phyloP scores from a whole-genome alignment of 2,888 invertebrate genomes.

The Acleris emargana region DNA sequence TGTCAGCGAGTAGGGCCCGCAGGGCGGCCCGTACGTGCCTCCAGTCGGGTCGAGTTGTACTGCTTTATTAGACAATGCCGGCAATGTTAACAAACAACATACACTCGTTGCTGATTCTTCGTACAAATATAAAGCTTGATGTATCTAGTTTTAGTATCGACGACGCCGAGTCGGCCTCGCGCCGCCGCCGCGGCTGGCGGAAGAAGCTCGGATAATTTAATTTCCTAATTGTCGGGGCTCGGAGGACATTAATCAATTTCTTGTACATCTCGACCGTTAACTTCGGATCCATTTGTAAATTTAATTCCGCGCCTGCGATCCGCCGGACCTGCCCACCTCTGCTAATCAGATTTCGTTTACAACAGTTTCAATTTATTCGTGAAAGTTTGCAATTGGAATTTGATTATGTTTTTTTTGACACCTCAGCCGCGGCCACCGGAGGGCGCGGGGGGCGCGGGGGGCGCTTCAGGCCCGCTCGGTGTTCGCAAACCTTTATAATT shows the following conservation, averaged over 20 bases:
- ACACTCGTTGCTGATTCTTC: no score
- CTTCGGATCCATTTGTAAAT: conserved; percentile 74
- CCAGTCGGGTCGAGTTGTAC: no score
- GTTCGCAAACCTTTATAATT: no score
- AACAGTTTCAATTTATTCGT: conserved; percentile 35
- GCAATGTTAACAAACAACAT: no score
- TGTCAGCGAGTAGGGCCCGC: no score
- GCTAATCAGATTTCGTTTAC: conserved; percentile 37
- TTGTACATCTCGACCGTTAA: conserved; percentile 68
- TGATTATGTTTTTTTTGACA: conserved; percentile 30
- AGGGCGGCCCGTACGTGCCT: no score
- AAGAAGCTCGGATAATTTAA: conserved; percentile 63
- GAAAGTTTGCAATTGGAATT: conserved; percentile 30
- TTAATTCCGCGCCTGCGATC: conserved; percentile 55
- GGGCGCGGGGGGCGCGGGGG: neutral
- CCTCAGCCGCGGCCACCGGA: neutral
- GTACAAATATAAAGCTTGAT: no score
- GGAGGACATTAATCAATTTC: conserved; percentile 75
- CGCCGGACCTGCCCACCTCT: conserved; percentile 22
- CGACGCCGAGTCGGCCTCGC: conserved; percentile 13
- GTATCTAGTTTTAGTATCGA: no score
- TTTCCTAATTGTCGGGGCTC: conserved; percentile 74
- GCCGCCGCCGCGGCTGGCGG: neutral
- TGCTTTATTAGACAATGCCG: no score
- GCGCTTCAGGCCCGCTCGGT: neutral